Evolutionary conservation across 2,797 vertebrate species (phyloP).

Genomic region (Sebastes itinus): DNA sequence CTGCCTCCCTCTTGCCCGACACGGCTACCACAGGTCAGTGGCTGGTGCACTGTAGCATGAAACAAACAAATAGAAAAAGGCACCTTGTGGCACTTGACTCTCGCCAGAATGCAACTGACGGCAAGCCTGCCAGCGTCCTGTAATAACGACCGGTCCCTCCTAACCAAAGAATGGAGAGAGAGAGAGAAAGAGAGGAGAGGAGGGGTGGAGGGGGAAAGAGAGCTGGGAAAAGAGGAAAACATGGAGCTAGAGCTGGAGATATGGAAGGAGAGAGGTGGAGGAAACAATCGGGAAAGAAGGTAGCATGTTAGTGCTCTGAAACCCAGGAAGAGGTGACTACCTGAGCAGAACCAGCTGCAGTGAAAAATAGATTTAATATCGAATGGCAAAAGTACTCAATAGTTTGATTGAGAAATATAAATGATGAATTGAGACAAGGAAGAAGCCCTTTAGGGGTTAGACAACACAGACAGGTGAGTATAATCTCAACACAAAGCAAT

Average conservation of each 20-base stretch:
- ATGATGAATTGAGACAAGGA: background rate
- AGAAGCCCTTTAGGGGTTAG: background rate
- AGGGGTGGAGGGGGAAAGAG: background rate
- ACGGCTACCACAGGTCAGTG: conserved; percentile 95
- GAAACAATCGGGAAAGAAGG: conserved; percentile 1
- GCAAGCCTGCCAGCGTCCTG: conserved; percentile 82
- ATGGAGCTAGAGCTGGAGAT: conserved; percentile 21
- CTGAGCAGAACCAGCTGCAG: background rate
- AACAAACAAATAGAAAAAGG: conserved; percentile 99
- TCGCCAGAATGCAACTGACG: conserved; percentile 85
- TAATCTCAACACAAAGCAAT: background rate
- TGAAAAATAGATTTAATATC: background rate
- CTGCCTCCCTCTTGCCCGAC: conserved; percentile 86
- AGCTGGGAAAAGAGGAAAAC: background rate
- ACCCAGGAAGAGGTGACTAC: background rate
- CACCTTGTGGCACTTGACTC: conserved; percentile 96
- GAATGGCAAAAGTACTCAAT: background rate
- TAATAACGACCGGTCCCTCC: conserved; percentile 86
- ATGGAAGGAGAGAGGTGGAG: background rate
- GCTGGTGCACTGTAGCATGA: conserved; percentile 95
- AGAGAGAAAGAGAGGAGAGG: background rate
- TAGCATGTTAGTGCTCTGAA: background rate
- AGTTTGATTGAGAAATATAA: background rate
- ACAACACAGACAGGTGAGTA: background rate
- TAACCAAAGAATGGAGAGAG: conserved; percentile 52